Conservation (phyloP, 2,797 vertebrate species). For the Borostomias antarcticus region DNA sequence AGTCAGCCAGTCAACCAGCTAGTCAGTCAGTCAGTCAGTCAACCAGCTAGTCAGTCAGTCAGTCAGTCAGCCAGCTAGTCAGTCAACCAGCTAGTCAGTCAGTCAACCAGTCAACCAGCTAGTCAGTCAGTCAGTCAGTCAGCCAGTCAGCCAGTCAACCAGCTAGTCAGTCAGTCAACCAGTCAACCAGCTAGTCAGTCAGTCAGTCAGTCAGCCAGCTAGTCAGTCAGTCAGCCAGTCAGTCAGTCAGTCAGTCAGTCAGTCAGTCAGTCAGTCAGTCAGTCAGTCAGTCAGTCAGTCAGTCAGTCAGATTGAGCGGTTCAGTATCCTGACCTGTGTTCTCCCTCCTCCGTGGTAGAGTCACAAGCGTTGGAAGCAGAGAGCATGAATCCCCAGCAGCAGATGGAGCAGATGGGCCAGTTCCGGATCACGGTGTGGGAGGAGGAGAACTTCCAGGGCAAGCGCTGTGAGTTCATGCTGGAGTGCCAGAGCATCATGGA, state of each 20-base stretch:
- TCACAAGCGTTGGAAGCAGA: constrained; percentile 58
- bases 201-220: not conserved
- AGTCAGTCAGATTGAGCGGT: constrained; percentile 5
- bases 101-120: not conserved
- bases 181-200: not conserved
- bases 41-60: not conserved
- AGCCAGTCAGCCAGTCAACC: too few species aligned
- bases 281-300: not conserved
- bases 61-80: constrained; percentile 1
- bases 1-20: not conserved
- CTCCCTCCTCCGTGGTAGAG: constrained; percentile 42
- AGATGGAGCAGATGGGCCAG: constrained; percentile 90
- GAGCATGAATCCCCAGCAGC: constrained; percentile 89
- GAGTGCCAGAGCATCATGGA: constrained; percentile 95
- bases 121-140: not conserved
- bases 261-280: not conserved
- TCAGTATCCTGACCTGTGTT: not conserved
- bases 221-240: not conserved
- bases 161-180: not conserved
- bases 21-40: not conserved
- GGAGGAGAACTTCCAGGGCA: constrained; percentile 96
- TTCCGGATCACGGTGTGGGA: constrained; percentile 94
- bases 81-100: too few species aligned
- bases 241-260: not conserved
- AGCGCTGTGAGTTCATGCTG: constrained; percentile 90